Evolutionary conservation across 2,797 vertebrate species (phyloP).

Genomic region (Cryptoblepharus egeriae): DNA sequence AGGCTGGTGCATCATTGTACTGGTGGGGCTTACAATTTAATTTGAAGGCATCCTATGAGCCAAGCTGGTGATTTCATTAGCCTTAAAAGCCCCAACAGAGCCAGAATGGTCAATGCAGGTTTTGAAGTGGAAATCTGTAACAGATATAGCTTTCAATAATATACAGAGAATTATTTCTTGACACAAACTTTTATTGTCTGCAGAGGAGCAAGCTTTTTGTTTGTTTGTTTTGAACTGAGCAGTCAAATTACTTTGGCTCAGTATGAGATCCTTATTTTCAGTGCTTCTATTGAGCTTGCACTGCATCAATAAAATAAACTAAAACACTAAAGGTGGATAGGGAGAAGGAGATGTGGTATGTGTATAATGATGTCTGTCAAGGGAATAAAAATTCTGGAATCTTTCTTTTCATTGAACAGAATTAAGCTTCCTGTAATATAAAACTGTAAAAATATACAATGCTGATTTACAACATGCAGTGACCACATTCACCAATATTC

Average conservation of each 20-base stretch:
- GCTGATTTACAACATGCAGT: conserved; percentile 16
- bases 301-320: conserved; percentile 16
- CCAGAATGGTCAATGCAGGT: too few species aligned
- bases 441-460: conserved; percentile 16
- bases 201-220: background rate
- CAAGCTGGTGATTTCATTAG: too few species aligned
- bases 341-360: conserved; percentile 7
- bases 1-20: too few species aligned
- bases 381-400: background rate
- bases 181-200: conserved; percentile 12
- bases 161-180: background rate
- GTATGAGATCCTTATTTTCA: background rate
- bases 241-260: background rate
- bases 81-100: too few species aligned
- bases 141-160: background rate
- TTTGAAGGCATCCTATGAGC: too few species aligned
- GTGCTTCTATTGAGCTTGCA: background rate
- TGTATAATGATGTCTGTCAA: conserved; percentile 15
- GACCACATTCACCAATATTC: background rate
- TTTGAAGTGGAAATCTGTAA: too few species aligned
- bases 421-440: conserved; percentile 2
- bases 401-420: background rate
- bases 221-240: background rate
- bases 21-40: too few species aligned
- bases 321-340: background rate